Evolutionary conservation across 2,113 vertebrate species (phyloP).

Genomic region (Danionella cerebrum): DNA sequence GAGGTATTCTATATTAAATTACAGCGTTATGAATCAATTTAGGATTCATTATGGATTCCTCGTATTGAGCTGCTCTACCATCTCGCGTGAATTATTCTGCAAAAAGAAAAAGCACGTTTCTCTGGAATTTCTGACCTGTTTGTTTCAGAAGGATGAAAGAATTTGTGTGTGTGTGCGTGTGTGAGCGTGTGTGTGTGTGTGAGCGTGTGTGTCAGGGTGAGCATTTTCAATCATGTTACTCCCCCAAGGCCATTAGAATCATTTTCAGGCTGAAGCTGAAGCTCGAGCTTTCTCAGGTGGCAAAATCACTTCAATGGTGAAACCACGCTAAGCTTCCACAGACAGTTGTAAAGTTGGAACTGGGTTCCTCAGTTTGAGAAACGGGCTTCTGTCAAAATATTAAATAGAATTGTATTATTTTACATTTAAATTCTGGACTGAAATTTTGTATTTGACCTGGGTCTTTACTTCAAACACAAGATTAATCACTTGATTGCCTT

Average conservation of each 20-base stretch:
- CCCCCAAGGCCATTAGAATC: background rate
- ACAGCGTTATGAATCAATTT: slow-evolving; percentile 2
- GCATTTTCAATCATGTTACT: background rate
- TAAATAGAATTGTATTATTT: too few relatives aligned
- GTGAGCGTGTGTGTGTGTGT: background rate
- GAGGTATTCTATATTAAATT: background rate
- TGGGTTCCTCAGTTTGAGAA: background rate
- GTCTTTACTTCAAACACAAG: too few relatives aligned
- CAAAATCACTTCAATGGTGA: too few relatives aligned
- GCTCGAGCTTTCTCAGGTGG: too few relatives aligned
- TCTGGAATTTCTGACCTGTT: background rate
- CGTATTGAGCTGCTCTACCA: background rate
- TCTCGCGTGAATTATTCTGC: background rate
- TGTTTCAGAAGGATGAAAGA: background rate
- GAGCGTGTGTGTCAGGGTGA: slow-evolving; percentile 2
- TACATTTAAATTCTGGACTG: background rate
- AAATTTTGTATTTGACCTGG: too few relatives aligned
- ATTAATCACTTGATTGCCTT: too few relatives aligned
- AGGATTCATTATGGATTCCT: background rate
- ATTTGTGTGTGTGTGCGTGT: slow-evolving; percentile 6
- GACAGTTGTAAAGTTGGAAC: background rate
- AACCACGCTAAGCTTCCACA: too few relatives aligned
- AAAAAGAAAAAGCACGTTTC: background rate
- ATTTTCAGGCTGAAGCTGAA: background rate
- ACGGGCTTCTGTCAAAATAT: background rate